A percentile compares a stretch with the other conserved stretches of the same genome.
These are phyloP conservation scores for Luperina nickerlii DNA, from an alignment of 2,888 invertebrate species.

Conservation along the genomic window DNA sequence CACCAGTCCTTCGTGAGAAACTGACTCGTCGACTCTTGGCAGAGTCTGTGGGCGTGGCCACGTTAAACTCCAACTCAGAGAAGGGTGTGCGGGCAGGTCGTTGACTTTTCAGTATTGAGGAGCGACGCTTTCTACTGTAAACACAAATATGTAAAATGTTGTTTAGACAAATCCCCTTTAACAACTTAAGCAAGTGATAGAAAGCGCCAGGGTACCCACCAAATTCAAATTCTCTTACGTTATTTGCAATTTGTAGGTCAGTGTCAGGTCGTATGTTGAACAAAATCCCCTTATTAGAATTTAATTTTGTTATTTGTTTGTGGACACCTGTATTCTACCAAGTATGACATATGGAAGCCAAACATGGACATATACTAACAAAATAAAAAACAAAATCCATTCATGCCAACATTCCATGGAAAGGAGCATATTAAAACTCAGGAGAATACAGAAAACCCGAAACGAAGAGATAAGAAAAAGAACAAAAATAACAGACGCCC, in stretches of 20 bases:
- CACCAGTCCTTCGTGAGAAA: constrained; percentile 83
- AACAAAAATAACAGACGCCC: too few relatives aligned
- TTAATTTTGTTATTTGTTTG: too few relatives aligned
- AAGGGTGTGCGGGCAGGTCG: constrained; percentile 84
- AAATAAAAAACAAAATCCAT: too few relatives aligned
- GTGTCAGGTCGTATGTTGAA: not conserved
- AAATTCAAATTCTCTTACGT: not conserved
- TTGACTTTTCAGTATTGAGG: constrained; percentile 86
- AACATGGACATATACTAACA: too few relatives aligned
- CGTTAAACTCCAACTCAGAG: constrained; percentile 86
- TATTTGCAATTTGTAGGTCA: not conserved
- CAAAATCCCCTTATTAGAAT: not conserved
- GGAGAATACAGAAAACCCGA: too few relatives aligned
- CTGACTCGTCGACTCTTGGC: constrained; percentile 86
- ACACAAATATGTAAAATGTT: not conserved
- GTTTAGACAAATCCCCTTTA: not conserved
- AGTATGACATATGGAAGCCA: too few relatives aligned
- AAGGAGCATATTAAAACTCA: too few relatives aligned
- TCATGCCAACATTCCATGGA: too few relatives aligned
- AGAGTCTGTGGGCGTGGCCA: constrained; percentile 84
- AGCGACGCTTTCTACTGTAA: constrained; percentile 83
- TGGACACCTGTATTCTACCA: too few relatives aligned
- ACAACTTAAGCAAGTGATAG: not conserved
- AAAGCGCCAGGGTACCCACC: not conserved
- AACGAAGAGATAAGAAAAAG: too few relatives aligned